Evolutionary conservation across 2,797 vertebrate species (phyloP), one percentile per base, ranked within the genome.

Genomic region (Pelodytes ibericus): DNA sequence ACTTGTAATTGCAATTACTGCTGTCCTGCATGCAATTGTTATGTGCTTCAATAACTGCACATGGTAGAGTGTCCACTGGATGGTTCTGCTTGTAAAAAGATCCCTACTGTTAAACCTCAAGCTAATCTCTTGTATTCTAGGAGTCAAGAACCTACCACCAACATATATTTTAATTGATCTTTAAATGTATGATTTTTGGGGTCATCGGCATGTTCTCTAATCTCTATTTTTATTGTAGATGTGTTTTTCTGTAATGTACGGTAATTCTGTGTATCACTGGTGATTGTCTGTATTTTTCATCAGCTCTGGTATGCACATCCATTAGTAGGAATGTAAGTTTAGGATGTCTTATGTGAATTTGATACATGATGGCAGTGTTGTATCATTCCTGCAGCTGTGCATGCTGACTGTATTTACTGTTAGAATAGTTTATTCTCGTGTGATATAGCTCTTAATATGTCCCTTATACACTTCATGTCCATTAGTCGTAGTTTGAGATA

Each of bases 311-410:
- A 47, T 24, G 20, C 49, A 22, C 5, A 2, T 18, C 33, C 31
- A 61, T 61, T 8, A 31, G 39, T 36, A 18, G 16, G 30, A 18
- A 62, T 62, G 18, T 8, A 24, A 39, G 13, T 2, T 60, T 31
- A 18, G 30, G n/a, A 2, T 62, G 60, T 13, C 22, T 62, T 62
- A 36, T 39, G 60, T 62, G 60, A 20, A 3, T 24, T 22, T 36
- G 31, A 62, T 62, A 31, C 60, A 36, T 62, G 60, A 62, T 62
- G 60, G 60, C 60, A 62, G 20, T 36, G 25, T 39, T 62, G 31
- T 36, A 62, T 62, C 30, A 61, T 22, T 7, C n/a, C 51, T 56
- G n/a, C n/a, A n/a, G n/a, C n/a, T n/a, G n/a, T n/a, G n/a, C n/a
- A n/a, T n/a, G n/a, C 33, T 36, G 33, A 36, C 33, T 36, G 33